Evolutionary conservation across 1,140 invertebrate genomes (phyloP).

Genomic region (Reticulitermes speratus): DNA sequence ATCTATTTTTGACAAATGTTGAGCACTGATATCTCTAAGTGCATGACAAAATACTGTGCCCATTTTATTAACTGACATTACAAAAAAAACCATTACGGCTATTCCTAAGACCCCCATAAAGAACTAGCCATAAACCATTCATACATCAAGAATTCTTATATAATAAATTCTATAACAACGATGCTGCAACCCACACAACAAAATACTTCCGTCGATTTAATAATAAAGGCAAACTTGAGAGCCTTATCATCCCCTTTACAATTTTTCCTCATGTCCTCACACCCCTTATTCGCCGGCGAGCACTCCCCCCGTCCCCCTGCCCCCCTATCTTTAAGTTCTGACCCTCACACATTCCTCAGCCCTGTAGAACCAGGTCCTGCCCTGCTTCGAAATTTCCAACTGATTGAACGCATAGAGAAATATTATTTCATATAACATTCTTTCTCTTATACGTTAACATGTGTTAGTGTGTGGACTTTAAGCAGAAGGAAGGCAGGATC

Average conservation of each 20-base stretch:
- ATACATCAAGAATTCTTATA: neutral
- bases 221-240: neutral
- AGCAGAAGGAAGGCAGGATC: neutral
- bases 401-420: constrained; percentile 7
- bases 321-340: neutral
- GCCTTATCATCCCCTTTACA: neutral
- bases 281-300: neutral
- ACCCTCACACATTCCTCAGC: neutral
- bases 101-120: no score
- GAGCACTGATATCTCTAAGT: no score
- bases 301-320: neutral
- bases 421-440: constrained; percentile 7
- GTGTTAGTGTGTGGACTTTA: neutral
- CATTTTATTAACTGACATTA: no score
- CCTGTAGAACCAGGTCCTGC: neutral
- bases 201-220: constrained; percentile 2
- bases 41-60: no score
- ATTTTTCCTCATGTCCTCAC: neutral
- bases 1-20: no score
- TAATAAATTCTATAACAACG: neutral
- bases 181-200: neutral
- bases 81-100: no score
- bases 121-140: neutral
- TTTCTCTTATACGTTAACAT: neutral
- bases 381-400: neutral